Evolutionary conservation across 2,888 invertebrate species (phyloP), one percentile per base, ranked within the genome.

Genomic region (Amphipyra tragopoginis): DNA sequence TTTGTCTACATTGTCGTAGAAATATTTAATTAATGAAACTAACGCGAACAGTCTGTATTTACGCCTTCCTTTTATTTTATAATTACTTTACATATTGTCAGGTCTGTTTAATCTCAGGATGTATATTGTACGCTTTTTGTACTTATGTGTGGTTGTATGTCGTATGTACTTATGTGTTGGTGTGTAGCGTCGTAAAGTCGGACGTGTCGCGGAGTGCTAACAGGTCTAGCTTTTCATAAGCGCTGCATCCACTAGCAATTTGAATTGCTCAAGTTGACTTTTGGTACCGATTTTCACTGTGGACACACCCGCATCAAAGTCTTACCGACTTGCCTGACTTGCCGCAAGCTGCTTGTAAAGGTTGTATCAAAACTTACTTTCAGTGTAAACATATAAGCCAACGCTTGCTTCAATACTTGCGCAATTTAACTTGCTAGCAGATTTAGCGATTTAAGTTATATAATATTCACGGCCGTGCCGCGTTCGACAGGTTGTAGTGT

Each of bases 91-190:
- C 51, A 65, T 29, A 59, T 64, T 43, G 61, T 67, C 52, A 58
- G 84, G 84, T 88, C 86, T 88, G 86, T 85, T 79, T 84, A 89
- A 92, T 92, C 90, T 90, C 88, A 82, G 75, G 70, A 74, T 81
- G 76, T 82, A 72, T 77, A 86, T 89, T 86, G 86, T 89, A 77
- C 75, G 70, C 72, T 89, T 88, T 88, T 88, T 90, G 91, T 92
- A 92, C 91, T 92, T 92, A 91, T 85, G 83, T 88, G 89, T 86
- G 88, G 61, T 65, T 83, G 81, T 70, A 62, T 81, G 69, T 77
- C 50, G 71, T 79, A 79, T 82, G 81, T 84, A 82, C 81, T 82
- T 83, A 83, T 69, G 49, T 71, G 66, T 80, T 77, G 65, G 75
- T 75, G 75, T 82, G 73, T 78, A 81, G 72, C 45, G 69, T 66